Conservation (phyloP, 2,797 vertebrate species). For the Rhadinocentrus ornatus region DNA sequence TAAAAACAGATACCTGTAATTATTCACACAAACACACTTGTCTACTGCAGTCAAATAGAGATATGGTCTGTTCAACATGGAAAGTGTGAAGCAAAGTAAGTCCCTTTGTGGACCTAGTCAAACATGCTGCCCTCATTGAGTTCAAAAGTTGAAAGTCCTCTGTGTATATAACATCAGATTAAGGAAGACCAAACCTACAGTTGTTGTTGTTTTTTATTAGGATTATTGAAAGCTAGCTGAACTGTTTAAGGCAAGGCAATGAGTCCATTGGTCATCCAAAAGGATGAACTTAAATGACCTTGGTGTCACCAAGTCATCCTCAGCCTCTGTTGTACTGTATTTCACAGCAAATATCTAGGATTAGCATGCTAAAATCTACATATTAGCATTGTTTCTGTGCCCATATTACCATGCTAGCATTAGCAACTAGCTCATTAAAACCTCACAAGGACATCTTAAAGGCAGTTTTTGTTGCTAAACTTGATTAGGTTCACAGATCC, state of each 20-base stretch:
- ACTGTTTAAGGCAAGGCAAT: not conserved
- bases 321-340: not conserved
- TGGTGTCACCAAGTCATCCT: not conserved
- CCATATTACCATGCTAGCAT: not conserved
- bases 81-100: slow-evolving; percentile 16
- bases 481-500: slow-evolving; percentile 20
- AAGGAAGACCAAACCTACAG: not conserved
- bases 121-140: not conserved
- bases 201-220: not conserved
- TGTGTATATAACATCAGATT: not conserved
- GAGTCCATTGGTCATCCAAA: not conserved
- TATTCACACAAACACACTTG: not conserved
- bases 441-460: not conserved
- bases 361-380: not conserved
- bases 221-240: not conserved
- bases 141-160: not conserved
- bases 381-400: not conserved
- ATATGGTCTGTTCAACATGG: slow-evolving; percentile 3
- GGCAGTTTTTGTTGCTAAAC: slow-evolving; percentile 2
- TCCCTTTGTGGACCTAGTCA: slow-evolving; percentile 35
- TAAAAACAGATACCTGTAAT: slow-evolving; percentile 25
- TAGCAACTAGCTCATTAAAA: not conserved
- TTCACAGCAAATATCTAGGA: not conserved
- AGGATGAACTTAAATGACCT: not conserved
- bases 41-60: not conserved